Base-by-base conservation (phyloP, 2,888 invertebrate species). In the Mythimna impura region DNA sequence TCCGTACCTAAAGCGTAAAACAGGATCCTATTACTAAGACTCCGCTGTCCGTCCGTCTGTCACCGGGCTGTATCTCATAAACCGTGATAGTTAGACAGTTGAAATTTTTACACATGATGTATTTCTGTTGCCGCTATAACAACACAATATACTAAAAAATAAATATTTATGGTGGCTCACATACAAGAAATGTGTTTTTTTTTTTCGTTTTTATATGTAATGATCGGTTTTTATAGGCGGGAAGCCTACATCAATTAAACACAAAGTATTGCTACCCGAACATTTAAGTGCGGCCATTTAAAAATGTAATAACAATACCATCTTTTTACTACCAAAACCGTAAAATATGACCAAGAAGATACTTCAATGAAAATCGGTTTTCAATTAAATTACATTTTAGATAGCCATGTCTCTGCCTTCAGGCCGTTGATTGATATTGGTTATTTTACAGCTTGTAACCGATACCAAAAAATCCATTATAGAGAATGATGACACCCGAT, bases 351-450 rank as follows among this genome's bases (percentile, higher is more conserved):
- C 47, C 22, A 9, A 52, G 12, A 62, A 47, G n/a, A 67, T 60
- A 66, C 54, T 73, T 65, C 47, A 69, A 40, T 50, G 34, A 67
- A 68, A 67, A 62, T n/a, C 47, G 55, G 43, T 81, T 70, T 70
- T 34, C 60, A 81, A 58, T 77, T 22, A 58, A 81, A 67, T 70
- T 25, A 60, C 63, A 5, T 69, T 73, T 70, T 40, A 66, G 34
- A 43, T 57, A 50, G 20, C 43, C 34, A 36, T 72, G 71, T n/a
- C 68, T 60, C 34, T 47, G 17, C 60, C 55, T 30, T 58, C 57
- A 75, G 52, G 52, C 55, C 50, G 30, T 78, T 78, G 79, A 81
- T 71, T 78, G 79, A 82, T 82, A 82, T 82, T 78, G 71, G 78
- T 71, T 81, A 77, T 75, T 81, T 82, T 64, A 78, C 34, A 61